Conservation (phyloP, 2,113 vertebrate species). For the Eublepharis macularius region DNA sequence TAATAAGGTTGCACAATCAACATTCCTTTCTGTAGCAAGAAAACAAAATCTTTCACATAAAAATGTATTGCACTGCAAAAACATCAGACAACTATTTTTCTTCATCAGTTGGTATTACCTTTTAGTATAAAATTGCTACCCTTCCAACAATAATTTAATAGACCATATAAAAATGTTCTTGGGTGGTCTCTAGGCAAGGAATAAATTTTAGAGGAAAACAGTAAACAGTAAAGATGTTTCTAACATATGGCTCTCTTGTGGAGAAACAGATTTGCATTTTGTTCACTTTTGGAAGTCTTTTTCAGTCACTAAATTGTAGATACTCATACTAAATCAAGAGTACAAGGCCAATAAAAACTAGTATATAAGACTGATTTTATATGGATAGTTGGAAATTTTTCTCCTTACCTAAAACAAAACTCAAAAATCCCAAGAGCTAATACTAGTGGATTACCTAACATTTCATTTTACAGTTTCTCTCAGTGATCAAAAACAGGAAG, state of each 20-base stretch:
- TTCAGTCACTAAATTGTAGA: constrained; percentile 7
- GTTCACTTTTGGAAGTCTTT: background rate
- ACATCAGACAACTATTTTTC: background rate
- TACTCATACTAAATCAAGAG: background rate
- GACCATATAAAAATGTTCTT: background rate
- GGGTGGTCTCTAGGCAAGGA: background rate
- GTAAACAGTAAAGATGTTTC: constrained; percentile 11
- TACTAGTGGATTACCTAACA: constrained; percentile 17
- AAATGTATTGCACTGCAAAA: background rate
- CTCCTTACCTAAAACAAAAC: background rate
- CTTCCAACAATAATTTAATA: background rate
- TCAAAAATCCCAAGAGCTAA: constrained; percentile 6
- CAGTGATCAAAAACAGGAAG: background rate
- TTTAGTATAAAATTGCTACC: background rate
- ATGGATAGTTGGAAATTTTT: background rate
- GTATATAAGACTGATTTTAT: background rate
- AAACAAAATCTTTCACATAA: background rate
- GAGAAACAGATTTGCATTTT: background rate
- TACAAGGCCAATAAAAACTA: constrained; percentile 1
- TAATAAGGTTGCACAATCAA: background rate
- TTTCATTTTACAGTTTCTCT: background rate
- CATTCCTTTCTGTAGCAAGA: background rate
- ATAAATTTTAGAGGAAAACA: background rate
- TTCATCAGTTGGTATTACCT: background rate
- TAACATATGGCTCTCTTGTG: background rate